Percentiles rank a stretch among this genome's conserved stretches.
phyloP scores from a whole-genome alignment of 2,888 invertebrate genomes.

The Phaedon cochleariae region DNA sequence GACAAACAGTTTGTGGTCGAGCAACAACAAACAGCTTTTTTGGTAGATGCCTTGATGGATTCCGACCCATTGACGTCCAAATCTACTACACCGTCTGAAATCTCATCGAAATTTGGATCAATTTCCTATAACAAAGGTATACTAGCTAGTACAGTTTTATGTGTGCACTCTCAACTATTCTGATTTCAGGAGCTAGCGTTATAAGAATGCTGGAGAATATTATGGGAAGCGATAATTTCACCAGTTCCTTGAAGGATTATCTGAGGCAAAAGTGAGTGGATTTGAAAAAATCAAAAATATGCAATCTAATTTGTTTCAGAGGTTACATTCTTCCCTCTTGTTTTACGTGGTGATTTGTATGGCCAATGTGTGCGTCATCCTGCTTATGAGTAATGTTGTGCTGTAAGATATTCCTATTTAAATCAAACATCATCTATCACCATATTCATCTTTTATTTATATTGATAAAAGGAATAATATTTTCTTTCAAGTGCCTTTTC shows the following conservation, averaged over 20 bases:
- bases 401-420: too few relatives aligned
- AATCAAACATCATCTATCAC: too few relatives aligned
- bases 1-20: constrained; percentile 75
- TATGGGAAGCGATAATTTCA: constrained; percentile 66
- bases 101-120: constrained; percentile 71
- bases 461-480: too few relatives aligned
- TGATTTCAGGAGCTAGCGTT: constrained; percentile 56
- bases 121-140: constrained; percentile 60
- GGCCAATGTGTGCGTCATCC: too few relatives aligned
- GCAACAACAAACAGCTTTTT: constrained; percentile 72
- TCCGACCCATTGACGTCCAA: constrained; percentile 70
- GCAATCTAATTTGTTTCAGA: background rate
- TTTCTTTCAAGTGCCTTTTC: constrained; percentile 54
- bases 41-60: constrained; percentile 66
- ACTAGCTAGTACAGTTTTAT: background rate
- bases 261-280: constrained; percentile 64
- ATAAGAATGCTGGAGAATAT: constrained; percentile 75
- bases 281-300: background rate
- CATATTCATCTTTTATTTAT: background rate
- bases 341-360: too few relatives aligned
- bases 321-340: background rate
- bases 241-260: constrained; percentile 67
- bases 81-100: constrained; percentile 67
- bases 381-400: too few relatives aligned
- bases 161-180: background rate